These are phyloP conservation scores for Montipora capricornis DNA, from an alignment of 64 coral and sea anemone species.

Conservation along the genomic window DNA sequence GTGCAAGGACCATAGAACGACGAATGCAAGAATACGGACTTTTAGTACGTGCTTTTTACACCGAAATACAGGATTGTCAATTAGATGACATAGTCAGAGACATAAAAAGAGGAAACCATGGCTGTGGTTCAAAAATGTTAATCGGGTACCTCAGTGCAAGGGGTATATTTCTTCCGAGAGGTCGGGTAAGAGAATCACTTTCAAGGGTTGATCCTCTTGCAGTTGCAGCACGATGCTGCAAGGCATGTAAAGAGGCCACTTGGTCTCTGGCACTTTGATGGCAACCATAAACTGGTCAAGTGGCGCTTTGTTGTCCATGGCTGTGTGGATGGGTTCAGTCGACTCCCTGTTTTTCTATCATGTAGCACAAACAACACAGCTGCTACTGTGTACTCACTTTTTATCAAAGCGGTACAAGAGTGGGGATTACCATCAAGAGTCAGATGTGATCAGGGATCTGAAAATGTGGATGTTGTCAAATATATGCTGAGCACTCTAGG, in stretches of 20 bases:
- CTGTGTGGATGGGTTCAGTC: slow-evolving; percentile 6
- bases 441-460: background rate
- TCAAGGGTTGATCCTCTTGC: slow-evolving; percentile 37
- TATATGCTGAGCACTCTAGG: slow-evolving; percentile 56
- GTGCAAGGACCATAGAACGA: background rate
- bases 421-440: background rate
- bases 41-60: background rate
- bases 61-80: background rate
- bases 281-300: background rate
- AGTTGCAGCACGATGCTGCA: slow-evolving; percentile 2
- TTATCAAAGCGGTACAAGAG: background rate
- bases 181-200: background rate
- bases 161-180: background rate
- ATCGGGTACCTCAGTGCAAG: background rate
- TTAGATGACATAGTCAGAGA: slow-evolving; percentile 42
- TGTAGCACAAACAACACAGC: slow-evolving; percentile 16
- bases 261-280: background rate
- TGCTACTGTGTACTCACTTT: background rate
- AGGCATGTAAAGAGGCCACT: background rate
- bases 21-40: background rate
- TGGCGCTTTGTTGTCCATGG: background rate
- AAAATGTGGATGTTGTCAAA: background rate
- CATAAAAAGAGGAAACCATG: slow-evolving; percentile 33
- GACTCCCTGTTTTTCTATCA: slow-evolving; percentile 32
- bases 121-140: slow-evolving; percentile 38